Evolutionary conservation across 2,888 invertebrate species (phyloP), one percentile per base, ranked within the genome.

Genomic region (Gonocerus acuteangulatus): DNA sequence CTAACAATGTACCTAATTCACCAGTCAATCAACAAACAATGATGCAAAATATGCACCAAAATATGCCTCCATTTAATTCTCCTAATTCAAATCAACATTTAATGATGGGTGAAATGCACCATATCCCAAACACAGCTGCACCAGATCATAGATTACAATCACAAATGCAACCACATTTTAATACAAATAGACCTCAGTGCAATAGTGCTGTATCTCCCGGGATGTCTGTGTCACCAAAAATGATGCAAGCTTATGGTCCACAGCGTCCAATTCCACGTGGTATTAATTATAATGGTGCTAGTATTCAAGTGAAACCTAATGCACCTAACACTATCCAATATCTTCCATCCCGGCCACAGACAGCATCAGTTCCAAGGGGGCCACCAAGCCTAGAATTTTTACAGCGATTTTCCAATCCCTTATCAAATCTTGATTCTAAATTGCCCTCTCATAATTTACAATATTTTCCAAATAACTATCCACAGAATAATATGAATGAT

Each of bases 321-420:
- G 94, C 95, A 11, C 95, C 96, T 0, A 96, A 96, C 76, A 96
- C 96, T 36, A 96, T 96, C 73, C 95, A 96, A 79, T 96, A 96
- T 80, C 82, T 95, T 74, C 96, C 96, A 19, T 91, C 94, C 56
- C 82, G 94, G 76, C 90, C 95, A 9, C 92, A 92, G 73, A 84
- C 85, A 70, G 80, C 81, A 64, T 78, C 80, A 27, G 83, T 81
- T 57, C 87, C 86, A 1, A 78, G 91, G 47, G 87, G 87, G 9
- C 90, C 92, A 3, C 92, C 92, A 42, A 89, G 90, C 75, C 78
- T 94, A 66, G 92, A 94, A 71, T 94, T 94, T 76, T 77, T 94
- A 60, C 91, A 90, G 70, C 81, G 93, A 62, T 93, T 89, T 71
- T 86, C 92, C 18, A 89, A 89, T 73, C 93, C 94, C 0, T 81